phyloP scores from a whole-genome alignment of 92 coral and sea anemone genomes.

The Porites lobata region DNA sequence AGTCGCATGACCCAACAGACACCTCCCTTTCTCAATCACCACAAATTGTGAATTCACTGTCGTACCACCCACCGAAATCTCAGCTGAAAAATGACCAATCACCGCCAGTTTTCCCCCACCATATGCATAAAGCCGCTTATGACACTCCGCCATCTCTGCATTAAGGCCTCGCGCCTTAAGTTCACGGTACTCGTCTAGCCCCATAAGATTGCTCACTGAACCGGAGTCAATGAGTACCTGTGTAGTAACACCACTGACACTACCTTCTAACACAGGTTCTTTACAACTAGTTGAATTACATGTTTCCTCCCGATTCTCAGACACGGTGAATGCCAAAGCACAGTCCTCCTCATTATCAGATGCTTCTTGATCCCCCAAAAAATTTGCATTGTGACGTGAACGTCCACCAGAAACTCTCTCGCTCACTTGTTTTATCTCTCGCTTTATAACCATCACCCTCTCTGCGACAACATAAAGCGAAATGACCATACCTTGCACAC shows the following conservation, averaged over 20 bases:
- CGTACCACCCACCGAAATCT: no score
- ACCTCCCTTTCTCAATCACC: background rate
- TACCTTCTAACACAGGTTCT: background rate
- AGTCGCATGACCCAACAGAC: background rate
- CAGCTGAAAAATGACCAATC: background rate
- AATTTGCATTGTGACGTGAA: background rate
- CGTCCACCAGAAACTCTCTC: background rate
- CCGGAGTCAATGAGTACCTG: background rate
- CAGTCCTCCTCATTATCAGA: no score
- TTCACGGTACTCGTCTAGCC: constrained; percentile 13
- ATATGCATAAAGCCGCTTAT: constrained; percentile 53
- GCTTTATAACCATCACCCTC: background rate
- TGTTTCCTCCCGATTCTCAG: background rate
- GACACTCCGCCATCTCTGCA: constrained; percentile 38
- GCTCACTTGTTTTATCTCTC: background rate
- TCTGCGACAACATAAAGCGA: background rate
- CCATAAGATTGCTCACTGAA: background rate
- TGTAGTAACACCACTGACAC: no score
- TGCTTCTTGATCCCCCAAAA: background rate
- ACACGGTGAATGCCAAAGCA: background rate
- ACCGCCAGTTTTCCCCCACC: constrained; percentile 35
- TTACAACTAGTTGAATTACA: no score
- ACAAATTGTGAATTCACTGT: no score
- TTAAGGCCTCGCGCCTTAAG: constrained; percentile 47
- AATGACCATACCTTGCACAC: background rate